Base-by-base conservation (phyloP, 2,113 vertebrate species). In the Synchiropus splendidus region DNA sequence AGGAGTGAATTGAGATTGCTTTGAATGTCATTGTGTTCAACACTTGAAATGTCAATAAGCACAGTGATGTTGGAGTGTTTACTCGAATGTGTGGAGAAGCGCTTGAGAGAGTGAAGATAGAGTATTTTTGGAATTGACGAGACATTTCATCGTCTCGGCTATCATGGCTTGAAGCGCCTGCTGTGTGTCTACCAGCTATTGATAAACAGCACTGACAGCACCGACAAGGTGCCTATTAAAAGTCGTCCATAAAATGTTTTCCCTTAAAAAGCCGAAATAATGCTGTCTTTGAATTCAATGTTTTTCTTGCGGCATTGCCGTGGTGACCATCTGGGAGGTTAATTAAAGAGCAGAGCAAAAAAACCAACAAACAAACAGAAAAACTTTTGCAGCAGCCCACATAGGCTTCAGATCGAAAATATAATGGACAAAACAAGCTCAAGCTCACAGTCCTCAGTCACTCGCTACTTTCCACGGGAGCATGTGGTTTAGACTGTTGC, bases 401-500 rank as follows among this genome's bases (percentile, higher is more conserved):
- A 16, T 6, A 0, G 1, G 6, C 30, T 15, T 14, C 6, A 9
- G 6, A 37, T 27, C 16, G 5, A 27, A 41, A 30, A 18, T 32
- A 50, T 6, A 39, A 51, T 42, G 32, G 12, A 45, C 6, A 31
- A 55, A 61, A 51, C 18, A 42, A 32, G 31, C 16, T 12, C 30
- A 17, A 36, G 32, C 42, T 58, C 30, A 16, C 38, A 11, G 39
- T 54, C 36, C 41, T 60, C 17, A 27, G 21, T 17, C 13, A 31
- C 18, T 51, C 18, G 44, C 54, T 53, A 34, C 36, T 42, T 54
- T 35, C 42, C 53, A 45, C 40, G 47, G 11, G 41, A 62, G 50
- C 61, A 31, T 61, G 51, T 64, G 59, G 58, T 65, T 65, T 53
- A n/a, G 65, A 46, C 55, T 43, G 77, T 80, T 70, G 56, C 72